Conservation (phyloP, 2,888 invertebrate species). For the Craniophora ligustri region DNA sequence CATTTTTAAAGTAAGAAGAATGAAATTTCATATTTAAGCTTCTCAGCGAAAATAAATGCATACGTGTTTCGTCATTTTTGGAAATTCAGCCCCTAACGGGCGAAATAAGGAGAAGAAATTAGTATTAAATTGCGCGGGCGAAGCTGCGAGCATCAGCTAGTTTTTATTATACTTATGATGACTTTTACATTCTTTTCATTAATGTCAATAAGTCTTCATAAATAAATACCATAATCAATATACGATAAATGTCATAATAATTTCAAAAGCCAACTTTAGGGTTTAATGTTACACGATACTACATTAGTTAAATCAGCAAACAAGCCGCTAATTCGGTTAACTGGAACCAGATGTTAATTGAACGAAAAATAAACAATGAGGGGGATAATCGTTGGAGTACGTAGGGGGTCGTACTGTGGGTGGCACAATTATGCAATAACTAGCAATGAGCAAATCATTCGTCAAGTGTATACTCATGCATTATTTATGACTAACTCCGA, state of each 20-base stretch:
- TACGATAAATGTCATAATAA: background rate
- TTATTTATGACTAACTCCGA: slow-evolving; percentile 21
- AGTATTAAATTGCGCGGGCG: no score
- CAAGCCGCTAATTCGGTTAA: slow-evolving; percentile 64
- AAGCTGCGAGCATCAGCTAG: no score
- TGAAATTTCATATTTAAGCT: no score
- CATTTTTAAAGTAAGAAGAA: no score
- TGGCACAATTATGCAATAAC: slow-evolving; percentile 86
- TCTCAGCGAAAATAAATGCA: no score
- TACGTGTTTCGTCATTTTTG: no score
- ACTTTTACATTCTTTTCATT: no score
- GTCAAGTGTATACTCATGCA: slow-evolving; percentile 36
- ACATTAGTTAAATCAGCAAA: slow-evolving; percentile 68
- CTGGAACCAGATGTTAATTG: slow-evolving; percentile 78
- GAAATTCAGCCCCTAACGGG: no score
- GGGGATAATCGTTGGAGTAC: slow-evolving; percentile 71
- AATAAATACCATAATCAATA: no score
- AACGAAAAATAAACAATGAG: slow-evolving; percentile 81
- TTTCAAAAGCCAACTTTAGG: slow-evolving; percentile 28
- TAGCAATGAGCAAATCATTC: slow-evolving; percentile 76
- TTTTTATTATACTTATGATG: no score
- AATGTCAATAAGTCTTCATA: no score
- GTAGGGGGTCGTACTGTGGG: slow-evolving; percentile 79
- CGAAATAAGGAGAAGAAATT: no score
- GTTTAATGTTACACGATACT: slow-evolving; percentile 32